Conservation (phyloP, 2,113 vertebrate species). For the Dipodomys spectabilis region DNA sequence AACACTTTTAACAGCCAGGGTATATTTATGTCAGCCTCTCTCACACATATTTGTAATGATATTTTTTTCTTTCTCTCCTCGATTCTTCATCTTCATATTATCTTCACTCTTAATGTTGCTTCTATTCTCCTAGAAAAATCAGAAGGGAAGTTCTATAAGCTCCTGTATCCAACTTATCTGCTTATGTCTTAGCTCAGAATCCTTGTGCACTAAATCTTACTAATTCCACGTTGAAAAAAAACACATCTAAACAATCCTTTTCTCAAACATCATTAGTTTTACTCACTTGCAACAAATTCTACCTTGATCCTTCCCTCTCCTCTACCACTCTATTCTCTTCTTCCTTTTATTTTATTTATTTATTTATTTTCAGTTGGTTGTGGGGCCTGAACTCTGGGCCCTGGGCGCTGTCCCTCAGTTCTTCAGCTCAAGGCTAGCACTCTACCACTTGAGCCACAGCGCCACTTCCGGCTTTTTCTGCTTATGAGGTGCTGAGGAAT, state of each 20-base stretch:
- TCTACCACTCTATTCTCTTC: not conserved
- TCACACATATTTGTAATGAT: accelerated
- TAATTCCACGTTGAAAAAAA: not conserved
- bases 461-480: too few species aligned
- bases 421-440: too few species aligned
- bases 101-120: not conserved
- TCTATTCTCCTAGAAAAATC: not conserved
- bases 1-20: not conserved
- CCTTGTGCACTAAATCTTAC: accelerated
- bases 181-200: not conserved
- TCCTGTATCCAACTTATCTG: not conserved
- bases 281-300: not conserved
- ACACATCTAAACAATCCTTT: not conserved
- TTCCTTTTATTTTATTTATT: not conserved
- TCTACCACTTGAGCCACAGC: too few species aligned
- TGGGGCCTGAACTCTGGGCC: too few species aligned
- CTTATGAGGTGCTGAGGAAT: too few species aligned
- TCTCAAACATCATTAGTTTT: not conserved
- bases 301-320: not conserved
- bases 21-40: not conserved
- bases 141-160: not conserved
- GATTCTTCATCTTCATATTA: not conserved
- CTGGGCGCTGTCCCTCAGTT: too few species aligned
- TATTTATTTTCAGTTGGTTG: too few species aligned
- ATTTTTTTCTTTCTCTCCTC: not conserved